Base-by-base conservation (phyloP, 1,140 invertebrate genomes). In the Drosophila littoralis region DNA sequence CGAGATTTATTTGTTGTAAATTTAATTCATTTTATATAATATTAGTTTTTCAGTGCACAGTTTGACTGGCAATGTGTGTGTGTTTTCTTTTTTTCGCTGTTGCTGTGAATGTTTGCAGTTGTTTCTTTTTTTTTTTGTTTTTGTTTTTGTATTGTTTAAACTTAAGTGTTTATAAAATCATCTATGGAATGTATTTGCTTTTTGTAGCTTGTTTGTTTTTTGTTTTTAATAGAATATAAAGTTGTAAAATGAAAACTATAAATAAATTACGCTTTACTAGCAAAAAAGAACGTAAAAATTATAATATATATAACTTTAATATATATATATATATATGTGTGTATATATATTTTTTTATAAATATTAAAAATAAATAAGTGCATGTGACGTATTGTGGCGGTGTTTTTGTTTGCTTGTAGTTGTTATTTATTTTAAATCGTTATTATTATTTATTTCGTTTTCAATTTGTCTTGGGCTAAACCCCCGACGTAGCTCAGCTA, bases 311-410 rank as follows among this genome's bases (percentile, higher is more conserved):
- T 69, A 61, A 59, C 52, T 28, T 28, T 28, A 28, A 50, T 64
- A 58, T 54, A 38, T 61, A 45, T 33, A 48, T 71, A 50, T 63
- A 63, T 71, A 9, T 64, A 35, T 40, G 45, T 35, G 7, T 46
- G 45, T 35, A 9, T 46, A 22, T 46, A 40, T 52, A 50, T 64
- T 42, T 46, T 66, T 43, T 59, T 64, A 80, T 83, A 84, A 76
- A 68, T 70, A 85, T 77, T 79, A 77, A 59, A 66, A 75, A 88
- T 86, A 83, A 86, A 88, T 86, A 88, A 88, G 84, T 86, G 83
- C 83, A 88, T 86, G 83, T 86, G 83, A 86, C 83, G 83, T 88
- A 88, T 86, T 88, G 83, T 86, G 82, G 82, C 82, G 68, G 71
- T 86, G 83, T 86, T 76, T 64, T 75, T 75, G 64, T 83, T 51